These are phyloP conservation scores for Sanderia malayensis DNA, from an alignment of 30 jellyfish, hydroid and myxozoan species.

Conservation along the genomic window DNA sequence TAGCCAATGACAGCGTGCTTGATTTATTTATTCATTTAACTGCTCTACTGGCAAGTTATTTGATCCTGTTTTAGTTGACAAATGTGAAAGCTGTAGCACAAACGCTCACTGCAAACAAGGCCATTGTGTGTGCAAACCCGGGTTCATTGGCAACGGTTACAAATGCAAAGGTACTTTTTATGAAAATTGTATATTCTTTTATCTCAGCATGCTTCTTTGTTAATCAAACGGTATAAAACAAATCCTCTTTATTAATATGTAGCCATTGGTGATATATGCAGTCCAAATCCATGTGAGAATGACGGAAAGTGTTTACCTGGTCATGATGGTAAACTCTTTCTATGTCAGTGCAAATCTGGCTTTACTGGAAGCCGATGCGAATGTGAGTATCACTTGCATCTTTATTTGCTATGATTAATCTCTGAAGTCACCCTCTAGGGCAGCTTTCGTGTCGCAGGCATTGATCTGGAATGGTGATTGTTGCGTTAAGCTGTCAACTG, in stretches of 20 bases:
- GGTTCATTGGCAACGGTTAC: constrained; percentile 74
- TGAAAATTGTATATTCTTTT: too few species aligned
- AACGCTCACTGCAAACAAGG: constrained; percentile 80
- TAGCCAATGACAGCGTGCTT: too few species aligned
- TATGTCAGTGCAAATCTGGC: constrained; percentile 79
- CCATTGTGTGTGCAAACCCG: constrained; percentile 82
- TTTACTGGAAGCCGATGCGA: constrained; percentile 81
- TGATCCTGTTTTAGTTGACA: constrained; percentile 59
- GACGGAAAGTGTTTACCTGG: constrained; percentile 78
- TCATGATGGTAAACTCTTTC: constrained; percentile 80
- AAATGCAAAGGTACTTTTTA: constrained; percentile 73
- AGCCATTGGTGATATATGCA: constrained; percentile 85
- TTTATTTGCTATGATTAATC: too few species aligned
- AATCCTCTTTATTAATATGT: too few species aligned
- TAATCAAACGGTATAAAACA: too few species aligned
- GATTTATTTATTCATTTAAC: too few species aligned
- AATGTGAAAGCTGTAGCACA: constrained; percentile 74
- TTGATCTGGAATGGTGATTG: too few species aligned
- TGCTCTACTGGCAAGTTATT: too few species aligned
- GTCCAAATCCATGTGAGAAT: constrained; percentile 91
- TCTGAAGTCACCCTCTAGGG: too few species aligned
- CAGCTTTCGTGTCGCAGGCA: too few species aligned
- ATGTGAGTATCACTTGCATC: constrained; percentile 67
- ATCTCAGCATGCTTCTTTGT: too few species aligned
- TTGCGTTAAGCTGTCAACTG: too few species aligned